Base-by-base conservation (phyloP, 1,140 invertebrate genomes). In the Bombus pyrosoma region DNA sequence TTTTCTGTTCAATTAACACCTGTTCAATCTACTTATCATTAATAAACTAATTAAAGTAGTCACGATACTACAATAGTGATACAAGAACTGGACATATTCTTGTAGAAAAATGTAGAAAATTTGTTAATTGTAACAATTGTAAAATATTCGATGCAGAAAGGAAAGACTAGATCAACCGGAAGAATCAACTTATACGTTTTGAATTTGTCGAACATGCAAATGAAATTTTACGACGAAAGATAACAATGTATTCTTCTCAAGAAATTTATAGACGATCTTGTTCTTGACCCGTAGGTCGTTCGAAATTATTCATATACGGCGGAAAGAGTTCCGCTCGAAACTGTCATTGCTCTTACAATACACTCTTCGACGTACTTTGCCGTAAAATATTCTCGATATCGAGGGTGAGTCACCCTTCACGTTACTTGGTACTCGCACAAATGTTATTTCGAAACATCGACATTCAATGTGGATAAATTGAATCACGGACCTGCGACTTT, bases 381-480 rank as follows among this genome's bases (percentile, higher is more conserved):
- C 32, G 73, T 75, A 75, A 75, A 75, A 75, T 75, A 75, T 75
- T 57, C 32, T 57, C 73, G n/a, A 72, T 34, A 34, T 34, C n/a
- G 32, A 57, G 47, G 43, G 73, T 75, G 9, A 5, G 22, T 37
- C 47, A n/a, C 32, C 28, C 73, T 28, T 34, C 28, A 18, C n/a
- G 32, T 57, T 75, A 75, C 73, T 57, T 15, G 47, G 22, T 37
- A 34, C n/a, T 47, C n/a, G 41, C 32, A 53, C 43, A 53, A 75
- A 57, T 53, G 47, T 75, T 75, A 75, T 75, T 75, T 53, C 73
- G 73, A 34, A 75, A 53, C 73, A 75, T 75, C 73, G 32, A n/a
- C 73, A 25, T 75, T 57, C 15, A 75, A 75, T 57, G 73, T 18
- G 47, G 57, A 32, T 37, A 47, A 22, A 57, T 75, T 57, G 73